Evolutionary conservation across 2,113 vertebrate genomes (phyloP), one percentile per base, ranked within the genome.

Genomic region (Eclectus roratus): DNA sequence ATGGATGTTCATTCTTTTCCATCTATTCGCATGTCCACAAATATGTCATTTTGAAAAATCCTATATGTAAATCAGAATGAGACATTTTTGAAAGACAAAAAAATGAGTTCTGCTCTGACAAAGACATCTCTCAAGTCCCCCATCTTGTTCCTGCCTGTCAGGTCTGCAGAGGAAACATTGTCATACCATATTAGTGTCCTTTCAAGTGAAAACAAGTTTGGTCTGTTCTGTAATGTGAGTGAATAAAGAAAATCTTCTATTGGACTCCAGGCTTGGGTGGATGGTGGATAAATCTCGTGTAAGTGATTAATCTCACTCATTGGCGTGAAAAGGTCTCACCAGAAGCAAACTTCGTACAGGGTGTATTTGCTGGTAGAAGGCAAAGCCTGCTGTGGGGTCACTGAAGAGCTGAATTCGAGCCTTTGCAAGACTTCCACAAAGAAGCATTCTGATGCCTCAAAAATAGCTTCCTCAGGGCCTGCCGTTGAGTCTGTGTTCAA

Each of bases 201-300:
- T 94, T 58, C 65, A 91, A 83, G 49, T 63, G 84, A 72, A 89
- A 94, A 93, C 68, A 55, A 79, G n/a, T 61, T 93, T 68, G 64
- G 11, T 89, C 53, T 52, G 87, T 96, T 90, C 77, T 3, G 9
- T 53, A 91, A 79, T 37, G 61, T 73, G 91, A 94, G 69, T 73
- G 71, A 90, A 63, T 80, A 53, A 86, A 84, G 64, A 20, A 78
- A 46, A 66, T 55, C 46, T 81, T 85, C 55, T 47, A 8, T 50
- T 68, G 39, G 63, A 53, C 82, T 71, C 43, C 52, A 70, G 28
- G 13, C 44, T 81, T 65, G 56, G n/a, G 80, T 60, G 46, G 49
- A 16, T 17, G 43, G 63, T 60, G 65, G 85, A 24, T 89, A 80
- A 66, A 64, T 88, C 24, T 29, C 81, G 50, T 92, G 7, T 39